phyloP scores from a whole-genome alignment of 2,797 vertebrate genomes.

The Manis javanica region DNA sequence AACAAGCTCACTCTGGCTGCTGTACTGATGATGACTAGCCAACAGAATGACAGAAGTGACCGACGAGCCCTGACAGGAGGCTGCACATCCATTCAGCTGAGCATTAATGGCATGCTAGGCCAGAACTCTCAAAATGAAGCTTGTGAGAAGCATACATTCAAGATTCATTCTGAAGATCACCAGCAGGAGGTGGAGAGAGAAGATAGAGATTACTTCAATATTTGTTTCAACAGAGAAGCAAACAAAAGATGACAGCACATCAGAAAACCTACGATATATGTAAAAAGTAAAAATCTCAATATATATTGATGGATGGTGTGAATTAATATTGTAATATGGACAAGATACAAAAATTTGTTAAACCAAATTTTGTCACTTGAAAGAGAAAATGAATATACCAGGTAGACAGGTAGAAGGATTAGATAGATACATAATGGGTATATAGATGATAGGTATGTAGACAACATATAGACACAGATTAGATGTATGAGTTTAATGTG shows the following conservation, averaged over 20 bases:
- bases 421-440: neutral
- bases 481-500: neutral
- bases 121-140: neutral
- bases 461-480: neutral
- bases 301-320: neutral
- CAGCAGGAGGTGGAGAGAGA: neutral
- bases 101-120: neutral
- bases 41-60: neutral
- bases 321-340: too few relatives aligned
- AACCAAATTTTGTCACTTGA: neutral
- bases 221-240: neutral
- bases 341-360: neutral
- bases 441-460: neutral
- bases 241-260: neutral
- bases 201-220: neutral
- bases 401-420: neutral
- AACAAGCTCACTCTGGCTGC: neutral
- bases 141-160: neutral
- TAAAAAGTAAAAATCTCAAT: neutral
- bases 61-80: neutral
- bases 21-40: neutral
- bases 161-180: neutral
- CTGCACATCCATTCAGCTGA: neutral
- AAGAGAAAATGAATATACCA: neutral
- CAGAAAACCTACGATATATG: too few relatives aligned